Evolutionary conservation across 2,797 vertebrate genomes (phyloP).

Genomic region (Crax fasciolata): DNA sequence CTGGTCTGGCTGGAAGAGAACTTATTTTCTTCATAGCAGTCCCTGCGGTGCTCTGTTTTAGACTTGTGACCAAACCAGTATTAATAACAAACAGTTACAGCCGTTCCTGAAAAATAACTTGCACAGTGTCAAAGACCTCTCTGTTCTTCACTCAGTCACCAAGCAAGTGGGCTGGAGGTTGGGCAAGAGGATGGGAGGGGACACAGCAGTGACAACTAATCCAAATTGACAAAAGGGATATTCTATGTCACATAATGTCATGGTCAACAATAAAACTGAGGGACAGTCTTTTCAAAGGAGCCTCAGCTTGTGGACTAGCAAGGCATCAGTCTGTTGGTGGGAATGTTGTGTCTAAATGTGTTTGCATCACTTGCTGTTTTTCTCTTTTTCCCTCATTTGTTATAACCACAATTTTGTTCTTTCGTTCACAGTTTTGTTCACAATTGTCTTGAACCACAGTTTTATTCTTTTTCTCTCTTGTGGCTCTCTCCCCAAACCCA

Average conservation of each 20-base stretch:
- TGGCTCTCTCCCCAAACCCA: background rate
- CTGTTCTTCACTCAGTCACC: background rate
- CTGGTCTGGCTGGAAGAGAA: background rate
- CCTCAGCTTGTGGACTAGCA: background rate
- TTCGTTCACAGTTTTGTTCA: background rate
- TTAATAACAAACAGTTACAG: background rate
- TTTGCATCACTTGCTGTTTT: background rate
- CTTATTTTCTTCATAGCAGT: background rate
- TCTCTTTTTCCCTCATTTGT: background rate
- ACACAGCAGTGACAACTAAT: background rate
- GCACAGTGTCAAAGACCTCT: background rate
- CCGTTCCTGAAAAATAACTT: background rate
- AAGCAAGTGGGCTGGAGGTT: background rate
- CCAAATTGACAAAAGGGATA: background rate
- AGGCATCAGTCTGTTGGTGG: background rate
- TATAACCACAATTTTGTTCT: background rate
- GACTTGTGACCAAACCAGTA: background rate
- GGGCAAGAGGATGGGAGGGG: background rate
- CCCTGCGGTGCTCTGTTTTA: background rate
- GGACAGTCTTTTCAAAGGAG: background rate
- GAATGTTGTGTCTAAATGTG: accelerated
- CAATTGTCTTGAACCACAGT: too few species aligned
- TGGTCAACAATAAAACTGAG: background rate
- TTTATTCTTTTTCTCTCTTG: background rate
- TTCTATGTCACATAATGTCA: background rate